Evolutionary conservation across 2,888 invertebrate species (phyloP).

Genomic region (Hyposoter didymator): DNA sequence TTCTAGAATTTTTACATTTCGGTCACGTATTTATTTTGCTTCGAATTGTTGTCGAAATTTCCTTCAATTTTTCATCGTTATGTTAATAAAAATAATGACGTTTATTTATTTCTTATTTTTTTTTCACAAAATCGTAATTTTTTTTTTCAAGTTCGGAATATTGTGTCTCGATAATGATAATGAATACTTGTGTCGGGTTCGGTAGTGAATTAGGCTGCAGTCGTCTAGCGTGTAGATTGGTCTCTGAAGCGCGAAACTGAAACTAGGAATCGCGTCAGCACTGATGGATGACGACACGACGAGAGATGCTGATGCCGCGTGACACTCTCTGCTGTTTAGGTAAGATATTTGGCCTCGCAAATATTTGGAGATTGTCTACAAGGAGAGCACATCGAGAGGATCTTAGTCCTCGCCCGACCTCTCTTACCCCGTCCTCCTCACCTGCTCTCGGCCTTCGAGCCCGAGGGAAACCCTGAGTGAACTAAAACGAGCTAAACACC

Average conservation of each 20-base stretch:
- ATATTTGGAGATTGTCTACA: constrained; percentile 84
- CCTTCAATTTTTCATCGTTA: background rate
- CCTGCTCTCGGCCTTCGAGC: constrained; percentile 60
- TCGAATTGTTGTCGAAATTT: background rate
- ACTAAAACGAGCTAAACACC: constrained; percentile 48
- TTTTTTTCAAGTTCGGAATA: background rate
- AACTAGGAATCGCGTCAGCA: constrained; percentile 55
- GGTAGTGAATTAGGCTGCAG: background rate
- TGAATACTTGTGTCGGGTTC: background rate
- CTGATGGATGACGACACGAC: constrained; percentile 68
- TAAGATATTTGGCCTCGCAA: constrained; percentile 84
- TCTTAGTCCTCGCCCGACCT: constrained; percentile 69
- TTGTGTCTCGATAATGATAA: background rate
- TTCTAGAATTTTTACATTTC: background rate
- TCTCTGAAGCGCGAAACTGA: constrained; percentile 25
- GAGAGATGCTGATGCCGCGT: constrained; percentile 75
- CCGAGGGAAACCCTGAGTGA: constrained; percentile 17
- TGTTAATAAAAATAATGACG: background rate
- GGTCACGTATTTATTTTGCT: background rate
- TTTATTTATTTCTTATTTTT: no score
- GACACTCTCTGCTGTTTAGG: constrained; percentile 83
- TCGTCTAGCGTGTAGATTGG: constrained; percentile 13
- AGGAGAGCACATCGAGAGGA: constrained; percentile 69
- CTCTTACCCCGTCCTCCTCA: constrained; percentile 60
- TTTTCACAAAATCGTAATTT: background rate